Evolutionary conservation across 1,140 invertebrate species (phyloP).

Genomic region (Hylaeus anthracinus): DNA sequence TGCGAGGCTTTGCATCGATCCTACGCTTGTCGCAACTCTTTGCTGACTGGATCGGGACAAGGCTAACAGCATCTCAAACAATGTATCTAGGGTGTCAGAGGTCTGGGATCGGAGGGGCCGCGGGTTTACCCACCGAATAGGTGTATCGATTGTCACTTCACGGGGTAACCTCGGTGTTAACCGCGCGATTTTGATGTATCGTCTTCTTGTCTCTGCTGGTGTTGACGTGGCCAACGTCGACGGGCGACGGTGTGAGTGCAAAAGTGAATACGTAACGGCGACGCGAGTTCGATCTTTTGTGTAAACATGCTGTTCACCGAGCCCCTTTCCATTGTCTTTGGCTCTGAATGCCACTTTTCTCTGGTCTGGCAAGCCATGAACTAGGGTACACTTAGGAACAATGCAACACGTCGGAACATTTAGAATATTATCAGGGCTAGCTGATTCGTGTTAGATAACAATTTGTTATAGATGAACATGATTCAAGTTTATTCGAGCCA

Average conservation of each 20-base stretch:
- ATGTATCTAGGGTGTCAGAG: slow-evolving; percentile 58
- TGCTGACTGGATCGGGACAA: slow-evolving; percentile 61
- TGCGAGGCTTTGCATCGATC: slow-evolving; percentile 52
- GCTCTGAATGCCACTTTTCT: too few relatives aligned
- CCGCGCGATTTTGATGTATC: slow-evolving; percentile 51
- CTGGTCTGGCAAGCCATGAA: too few relatives aligned
- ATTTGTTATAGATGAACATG: too few relatives aligned
- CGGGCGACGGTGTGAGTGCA: background rate
- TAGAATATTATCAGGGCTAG: too few relatives aligned
- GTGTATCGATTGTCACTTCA: slow-evolving; percentile 59
- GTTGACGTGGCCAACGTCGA: background rate
- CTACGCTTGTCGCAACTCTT: slow-evolving; percentile 49
- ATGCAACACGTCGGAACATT: too few relatives aligned
- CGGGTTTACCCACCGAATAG: slow-evolving; percentile 47
- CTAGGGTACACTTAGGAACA: too few relatives aligned
- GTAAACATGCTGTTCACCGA: too few relatives aligned
- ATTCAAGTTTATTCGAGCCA: too few relatives aligned
- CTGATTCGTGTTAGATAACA: too few relatives aligned
- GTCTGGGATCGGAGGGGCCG: slow-evolving; percentile 26
- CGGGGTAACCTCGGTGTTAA: slow-evolving; percentile 51
- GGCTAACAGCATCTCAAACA: slow-evolving; percentile 66
- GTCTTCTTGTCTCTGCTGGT: slow-evolving; percentile 37
- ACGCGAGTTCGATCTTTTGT: too few relatives aligned
- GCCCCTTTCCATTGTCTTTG: too few relatives aligned
- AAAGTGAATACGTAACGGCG: background rate